Base-by-base conservation (phyloP, 2,113 vertebrate species). In the Zingel zingel region DNA sequence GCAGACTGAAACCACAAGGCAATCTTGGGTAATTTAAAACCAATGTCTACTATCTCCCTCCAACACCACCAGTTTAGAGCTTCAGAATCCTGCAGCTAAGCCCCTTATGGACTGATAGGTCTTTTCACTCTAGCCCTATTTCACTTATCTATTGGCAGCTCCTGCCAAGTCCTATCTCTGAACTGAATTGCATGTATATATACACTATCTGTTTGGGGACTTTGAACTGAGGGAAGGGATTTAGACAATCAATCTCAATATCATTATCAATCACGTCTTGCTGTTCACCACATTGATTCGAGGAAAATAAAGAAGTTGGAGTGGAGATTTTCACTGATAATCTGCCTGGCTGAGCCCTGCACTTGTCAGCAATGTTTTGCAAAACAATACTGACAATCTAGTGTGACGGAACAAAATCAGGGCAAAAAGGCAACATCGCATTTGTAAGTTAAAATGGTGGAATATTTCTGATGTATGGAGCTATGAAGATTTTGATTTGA, bases 201-300 rank as follows among this genome's bases (percentile, higher is more conserved):
- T 88, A 94, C 33, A 33, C 90, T 94, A 94, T 94, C 92, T 95
- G 93, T 92, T 96, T 92, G 92, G 94, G 94, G 93, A 95, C 95
- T 96, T 95, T 95, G 92, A 96, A 97, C 93, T 96, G 95, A 90
- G 81, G 87, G 92, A 91, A 94, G 93, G 95, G 96, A 97, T 97
- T 98, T 97, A 94, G 95, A 92, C 94, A 93, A 96, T 96, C 96
- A 96, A 96, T 96, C 94, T 96, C 94, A 95, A 95, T 97, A 97
- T 96, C 96, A 95, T 96, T 96, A 96, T 95, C 96, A 96, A 97
- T 95, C 96, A 95, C 95, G 90, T 82, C 91, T 90, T 81, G 94
- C 94, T 85, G 92, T 95, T 95, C 92, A 70, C 94, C 94, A 81
- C 91, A 96, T 95, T 94, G 97, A 98, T 95, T 95, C 74, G 74